Evolutionary conservation across 1,140 invertebrate genomes (phyloP), one percentile per base, ranked within the genome.

Genomic region (Helicoverpa zea): DNA sequence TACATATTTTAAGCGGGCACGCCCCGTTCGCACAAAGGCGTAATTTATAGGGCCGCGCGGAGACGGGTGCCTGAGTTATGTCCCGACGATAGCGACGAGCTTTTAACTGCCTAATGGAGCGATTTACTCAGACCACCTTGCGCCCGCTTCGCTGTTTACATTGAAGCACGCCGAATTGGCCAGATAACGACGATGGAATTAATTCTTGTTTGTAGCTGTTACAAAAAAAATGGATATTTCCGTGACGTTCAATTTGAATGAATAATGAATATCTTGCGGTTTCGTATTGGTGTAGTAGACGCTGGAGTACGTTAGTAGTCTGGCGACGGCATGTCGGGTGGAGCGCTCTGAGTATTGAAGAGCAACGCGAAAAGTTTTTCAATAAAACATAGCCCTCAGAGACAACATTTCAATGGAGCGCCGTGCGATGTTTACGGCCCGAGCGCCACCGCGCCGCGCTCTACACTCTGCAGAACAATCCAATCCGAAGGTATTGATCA

Each of bases 91-190:
- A 93, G 92, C 91, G 91, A 93, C 91, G 93, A 93, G 92, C 93
- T 94, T 94, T 94, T 94, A 94, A 94, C 92, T 94, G 92, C 89
- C 90, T 93, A 94, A 94, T 94, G 93, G 92, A 92, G 91, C 93
- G 93, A 94, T 94, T 94, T 92, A 94, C 92, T 92, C 87, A 86
- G 82, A 90, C 91, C 91, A 93, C 92, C 92, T 93, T 92, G 87
- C 78, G 83, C 84, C 87, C 82, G 84, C 81, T 89, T 72, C 70
- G 79, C 85, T 85, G 84, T 88, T 86, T 86, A 86, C 83, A 81
- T 74, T 74, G 63, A 72, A 86, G 80, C 85, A 85, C 81, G 83
- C 74, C 82, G 79, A 80, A 81, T 88, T 83, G 83, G 84, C 76
- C 74, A 82, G 84, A 86, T 87, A 86, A 84, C 78, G 83, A 77